Conservation (phyloP, 2,888 invertebrate species). For the Colostygia pectinataria region DNA sequence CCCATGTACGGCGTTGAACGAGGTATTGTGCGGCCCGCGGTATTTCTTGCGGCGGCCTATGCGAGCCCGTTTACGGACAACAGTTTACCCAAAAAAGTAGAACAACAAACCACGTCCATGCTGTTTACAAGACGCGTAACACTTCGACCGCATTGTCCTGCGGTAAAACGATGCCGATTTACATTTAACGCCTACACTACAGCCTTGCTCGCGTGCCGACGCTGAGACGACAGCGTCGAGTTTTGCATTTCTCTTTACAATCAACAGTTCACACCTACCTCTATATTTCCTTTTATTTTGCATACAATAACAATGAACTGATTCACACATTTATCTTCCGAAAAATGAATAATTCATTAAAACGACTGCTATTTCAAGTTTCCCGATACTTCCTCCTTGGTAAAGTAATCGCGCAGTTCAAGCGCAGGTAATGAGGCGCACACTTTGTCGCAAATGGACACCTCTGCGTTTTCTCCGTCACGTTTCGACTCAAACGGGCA, state of each 20-base stretch:
- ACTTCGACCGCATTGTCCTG: slow-evolving; percentile 74
- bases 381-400: slow-evolving; percentile 27
- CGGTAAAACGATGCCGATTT: slow-evolving; percentile 73
- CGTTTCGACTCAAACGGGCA: slow-evolving; percentile 46
- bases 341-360: slow-evolving; percentile 38
- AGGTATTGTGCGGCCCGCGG: slow-evolving; percentile 71
- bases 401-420: slow-evolving; percentile 48
- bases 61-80: slow-evolving; percentile 71
- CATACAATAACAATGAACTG: slow-evolving; percentile 34
- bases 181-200: slow-evolving; percentile 76
- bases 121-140: slow-evolving; percentile 78
- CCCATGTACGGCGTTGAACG: slow-evolving; percentile 71
- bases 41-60: slow-evolving; percentile 75
- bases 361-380: slow-evolving; percentile 36
- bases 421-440: slow-evolving; percentile 54
- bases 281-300: slow-evolving; percentile 28
- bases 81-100: slow-evolving; percentile 81
- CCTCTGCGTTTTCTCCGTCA: slow-evolving; percentile 51
- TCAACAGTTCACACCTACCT: slow-evolving; percentile 31
- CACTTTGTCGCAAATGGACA: slow-evolving; percentile 52
- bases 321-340: slow-evolving; percentile 17
- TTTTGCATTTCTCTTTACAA: slow-evolving; percentile 59
- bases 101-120: slow-evolving; percentile 71
- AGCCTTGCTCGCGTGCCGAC: slow-evolving; percentile 39
- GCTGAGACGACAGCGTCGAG: slow-evolving; percentile 38